phyloP scores from a whole-genome alignment of 2,797 vertebrate genomes.

The Uromys caudimaculatus region DNA sequence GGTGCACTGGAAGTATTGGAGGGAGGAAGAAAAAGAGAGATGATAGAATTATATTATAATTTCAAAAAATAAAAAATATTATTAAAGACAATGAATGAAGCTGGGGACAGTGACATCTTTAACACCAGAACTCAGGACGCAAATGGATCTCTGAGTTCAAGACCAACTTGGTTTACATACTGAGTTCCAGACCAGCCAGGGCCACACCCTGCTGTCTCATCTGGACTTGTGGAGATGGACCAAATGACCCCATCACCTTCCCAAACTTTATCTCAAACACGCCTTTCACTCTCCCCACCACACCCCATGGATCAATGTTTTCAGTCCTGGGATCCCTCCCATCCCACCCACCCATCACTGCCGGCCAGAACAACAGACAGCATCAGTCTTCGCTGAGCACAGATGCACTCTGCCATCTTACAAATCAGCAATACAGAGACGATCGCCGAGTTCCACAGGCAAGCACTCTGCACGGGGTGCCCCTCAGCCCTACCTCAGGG shows the following conservation, averaged over 20 bases:
- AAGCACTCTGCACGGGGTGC: background rate
- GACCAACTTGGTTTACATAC: background rate
- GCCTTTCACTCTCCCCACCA: background rate
- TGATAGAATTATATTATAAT: background rate
- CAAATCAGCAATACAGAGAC: conserved; percentile 1
- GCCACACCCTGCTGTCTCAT: background rate
- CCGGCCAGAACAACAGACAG: background rate
- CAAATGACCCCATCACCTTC: background rate
- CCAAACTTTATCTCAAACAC: conserved; percentile 29
- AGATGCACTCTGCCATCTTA: background rate
- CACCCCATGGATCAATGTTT: background rate
- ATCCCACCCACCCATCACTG: background rate
- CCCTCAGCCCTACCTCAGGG: background rate
- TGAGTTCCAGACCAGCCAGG: background rate
- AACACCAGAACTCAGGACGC: background rate
- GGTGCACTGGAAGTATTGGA: too few relatives aligned
- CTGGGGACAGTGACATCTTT: too few relatives aligned
- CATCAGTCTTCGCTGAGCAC: background rate
- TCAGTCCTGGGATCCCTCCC: background rate
- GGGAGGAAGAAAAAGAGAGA: background rate
- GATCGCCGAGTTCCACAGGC: background rate
- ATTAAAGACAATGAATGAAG: background rate
- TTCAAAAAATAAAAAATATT: background rate
- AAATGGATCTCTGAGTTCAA: background rate
- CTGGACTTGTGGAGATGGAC: background rate